These are phyloP conservation scores for Psettodes erumei DNA, from an alignment of 2,113 vertebrate species.

Conservation along the genomic window DNA sequence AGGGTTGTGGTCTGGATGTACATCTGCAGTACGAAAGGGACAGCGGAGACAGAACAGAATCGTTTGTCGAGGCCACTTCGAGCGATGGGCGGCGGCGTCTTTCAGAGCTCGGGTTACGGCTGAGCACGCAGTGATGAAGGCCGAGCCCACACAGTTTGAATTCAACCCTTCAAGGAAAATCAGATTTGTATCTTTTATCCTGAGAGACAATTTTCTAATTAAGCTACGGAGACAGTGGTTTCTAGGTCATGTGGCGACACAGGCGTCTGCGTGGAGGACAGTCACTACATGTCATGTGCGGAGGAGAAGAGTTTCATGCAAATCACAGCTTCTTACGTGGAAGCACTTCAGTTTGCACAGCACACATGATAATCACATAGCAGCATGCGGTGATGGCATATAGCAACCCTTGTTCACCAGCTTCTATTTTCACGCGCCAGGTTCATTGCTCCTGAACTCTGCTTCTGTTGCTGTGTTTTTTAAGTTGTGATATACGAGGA, in stretches of 20 bases:
- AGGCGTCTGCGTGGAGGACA: background rate
- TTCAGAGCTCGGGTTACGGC: background rate
- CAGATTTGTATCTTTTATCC: background rate
- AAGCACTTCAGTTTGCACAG: background rate
- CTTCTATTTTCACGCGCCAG: background rate
- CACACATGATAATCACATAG: background rate
- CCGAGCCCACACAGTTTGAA: background rate
- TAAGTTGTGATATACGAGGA: conserved; percentile 51
- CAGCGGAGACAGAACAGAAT: conserved; percentile 12
- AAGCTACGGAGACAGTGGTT: conserved; percentile 12
- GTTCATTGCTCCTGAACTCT: conserved; percentile 17
- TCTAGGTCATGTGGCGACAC: background rate
- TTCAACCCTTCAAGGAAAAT: background rate
- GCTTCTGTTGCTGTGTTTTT: conserved; percentile 18
- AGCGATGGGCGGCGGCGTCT: background rate
- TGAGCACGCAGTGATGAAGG: background rate
- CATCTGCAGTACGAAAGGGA: conserved; percentile 83
- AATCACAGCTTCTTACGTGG: conserved; percentile 1
- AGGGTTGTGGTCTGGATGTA: conserved; percentile 97
- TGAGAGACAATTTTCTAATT: background rate
- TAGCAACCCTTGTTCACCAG: background rate
- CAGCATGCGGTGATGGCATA: background rate
- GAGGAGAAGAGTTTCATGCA: background rate
- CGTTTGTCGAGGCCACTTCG: background rate
- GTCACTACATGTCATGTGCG: background rate